Percentiles rank a stretch among this genome's conserved stretches.
phyloP scores from a whole-genome alignment of 1,140 invertebrate genomes.

The Camponotus pennsylvanicus region DNA sequence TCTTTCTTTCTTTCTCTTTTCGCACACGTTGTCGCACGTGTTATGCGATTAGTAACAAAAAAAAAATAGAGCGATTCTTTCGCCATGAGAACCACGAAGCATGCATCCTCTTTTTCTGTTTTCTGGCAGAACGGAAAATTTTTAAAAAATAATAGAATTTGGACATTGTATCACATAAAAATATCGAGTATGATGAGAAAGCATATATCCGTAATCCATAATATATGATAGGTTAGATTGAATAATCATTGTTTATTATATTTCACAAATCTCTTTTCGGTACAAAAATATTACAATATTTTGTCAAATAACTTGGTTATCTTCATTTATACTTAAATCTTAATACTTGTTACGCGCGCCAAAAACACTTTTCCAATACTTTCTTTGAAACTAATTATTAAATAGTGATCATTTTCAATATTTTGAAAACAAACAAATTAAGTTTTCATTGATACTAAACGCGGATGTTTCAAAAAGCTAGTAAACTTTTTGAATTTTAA shows the following conservation, averaged over 20 bases:
- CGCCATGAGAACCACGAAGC: constrained; percentile 58
- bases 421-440: not conserved
- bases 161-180: constrained; percentile 17
- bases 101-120: constrained; percentile 62
- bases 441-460: not conserved
- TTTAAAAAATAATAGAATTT: constrained; percentile 37
- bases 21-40: constrained; percentile 4
- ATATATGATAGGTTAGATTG: constrained; percentile 51
- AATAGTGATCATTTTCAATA: not conserved
- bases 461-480: not conserved
- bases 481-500: not conserved
- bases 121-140: constrained; percentile 12
- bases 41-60: not conserved
- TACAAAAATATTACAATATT: constrained; percentile 85
- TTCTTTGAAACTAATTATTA: constrained; percentile 12
- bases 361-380: constrained; percentile 24
- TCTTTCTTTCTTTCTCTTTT: not conserved
- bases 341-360: constrained; percentile 55
- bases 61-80: constrained; percentile 35
- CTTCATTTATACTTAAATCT: constrained; percentile 59
- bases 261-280: constrained; percentile 80
- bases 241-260: constrained; percentile 79
- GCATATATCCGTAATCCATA: constrained; percentile 47
- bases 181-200: constrained; percentile 49
- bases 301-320: constrained; percentile 66